Evolutionary conservation across 2,113 vertebrate species (phyloP), one percentile per base, ranked within the genome.

Genomic region (Peucedramus taeniatus): DNA sequence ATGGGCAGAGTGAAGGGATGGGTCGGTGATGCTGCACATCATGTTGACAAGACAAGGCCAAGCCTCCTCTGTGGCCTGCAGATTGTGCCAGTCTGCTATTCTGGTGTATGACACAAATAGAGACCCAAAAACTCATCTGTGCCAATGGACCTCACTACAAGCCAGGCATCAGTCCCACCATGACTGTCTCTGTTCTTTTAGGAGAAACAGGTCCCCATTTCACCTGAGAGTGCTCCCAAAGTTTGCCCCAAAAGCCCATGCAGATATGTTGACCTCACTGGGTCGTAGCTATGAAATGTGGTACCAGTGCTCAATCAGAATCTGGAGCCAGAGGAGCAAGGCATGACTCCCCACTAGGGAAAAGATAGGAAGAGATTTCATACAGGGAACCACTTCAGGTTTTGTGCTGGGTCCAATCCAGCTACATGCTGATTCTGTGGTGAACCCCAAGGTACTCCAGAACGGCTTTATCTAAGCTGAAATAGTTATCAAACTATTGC

Each of bases 261-360:
- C 28, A 26, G 17, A 33, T 13, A 27, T 53, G 22, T 20, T 59
- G 54, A 61, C 13, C 40, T 65, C 26, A 18, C 7, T 44, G 28
- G 9, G 4, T n/a, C 83, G 61, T 51, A 71, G 19, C 33, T 76
- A 7, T 11, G 59, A 37, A 60, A 33, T 19, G 33, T 66, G 66
- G 26, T 57, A 65, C n/a, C 15, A 23, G 40, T 30, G 20, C 40
- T 87, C 65, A 82, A 13, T 44, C 28, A 83, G 20, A 31, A 71
- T 63, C 28, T 91, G 40, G 20, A 45, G 30, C 31, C 50, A 72
- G 61, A 76, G 40, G 40, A 85, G 14, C 49, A 81, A 56, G 17
- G 3, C 23, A 5, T 40, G 35, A 26, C 6, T 31, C 5, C 10
- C 9, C 1, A 3, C 15, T 2, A 7, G 20, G 68, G 40, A 69